Conservation (phyloP, 2,797 vertebrate species). For the Darevskia mixta region DNA sequence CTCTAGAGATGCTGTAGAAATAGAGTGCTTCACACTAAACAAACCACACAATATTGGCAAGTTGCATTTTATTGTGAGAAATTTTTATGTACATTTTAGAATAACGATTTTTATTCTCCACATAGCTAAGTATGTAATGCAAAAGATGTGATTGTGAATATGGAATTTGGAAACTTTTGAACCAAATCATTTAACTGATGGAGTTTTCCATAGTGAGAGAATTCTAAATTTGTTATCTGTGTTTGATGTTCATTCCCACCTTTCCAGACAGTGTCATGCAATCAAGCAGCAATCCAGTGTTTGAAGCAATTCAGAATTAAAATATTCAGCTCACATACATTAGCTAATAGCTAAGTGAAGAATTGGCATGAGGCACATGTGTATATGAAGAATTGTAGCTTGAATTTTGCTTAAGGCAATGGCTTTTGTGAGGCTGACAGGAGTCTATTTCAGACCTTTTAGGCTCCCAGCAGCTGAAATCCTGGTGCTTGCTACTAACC, state of each 20-base stretch:
- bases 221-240: neutral
- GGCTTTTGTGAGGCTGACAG: neutral
- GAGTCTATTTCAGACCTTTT: too few relatives aligned
- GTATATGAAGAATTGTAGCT: neutral
- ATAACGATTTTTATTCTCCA: neutral
- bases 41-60: conserved; percentile 36
- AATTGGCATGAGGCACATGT: neutral
- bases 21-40: conserved; percentile 39
- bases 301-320: conserved; percentile 3
- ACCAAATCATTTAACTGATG: conserved; percentile 22
- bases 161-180: neutral
- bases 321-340: conserved; percentile 12
- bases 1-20: conserved; percentile 60
- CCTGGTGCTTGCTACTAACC: neutral
- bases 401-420: neutral
- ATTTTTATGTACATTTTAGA: conserved; percentile 30
- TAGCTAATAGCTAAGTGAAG: neutral
- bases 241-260: conserved; percentile 32
- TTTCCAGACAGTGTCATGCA: neutral
- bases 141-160: conserved; percentile 11
- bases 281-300: neutral
- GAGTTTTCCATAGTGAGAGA: neutral
- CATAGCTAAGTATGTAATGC: fast-evolving
- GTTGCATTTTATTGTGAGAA: conserved; percentile 36
- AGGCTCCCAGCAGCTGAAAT: neutral